Evolutionary conservation across 2,113 vertebrate genomes (phyloP).

Genomic region (Prunella fulvescens): DNA sequence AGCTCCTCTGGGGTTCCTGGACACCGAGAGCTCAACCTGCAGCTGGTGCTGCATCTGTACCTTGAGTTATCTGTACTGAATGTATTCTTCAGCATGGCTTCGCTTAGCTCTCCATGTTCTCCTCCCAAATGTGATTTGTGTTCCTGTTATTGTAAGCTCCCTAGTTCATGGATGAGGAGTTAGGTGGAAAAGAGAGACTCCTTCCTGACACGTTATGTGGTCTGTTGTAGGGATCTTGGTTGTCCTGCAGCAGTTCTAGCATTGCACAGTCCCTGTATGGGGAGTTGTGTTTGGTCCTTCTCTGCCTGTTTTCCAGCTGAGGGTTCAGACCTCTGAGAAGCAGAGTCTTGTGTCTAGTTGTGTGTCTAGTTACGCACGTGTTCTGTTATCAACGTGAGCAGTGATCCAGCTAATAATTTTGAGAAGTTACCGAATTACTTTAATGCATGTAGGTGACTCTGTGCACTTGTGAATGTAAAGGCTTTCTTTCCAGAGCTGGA

Average conservation of each 20-base stretch:
- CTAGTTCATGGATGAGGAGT: not conserved
- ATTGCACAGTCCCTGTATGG: accelerated
- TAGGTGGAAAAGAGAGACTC: not conserved
- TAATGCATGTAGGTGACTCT: not conserved
- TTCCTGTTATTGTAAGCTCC: not conserved
- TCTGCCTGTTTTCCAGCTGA: not conserved
- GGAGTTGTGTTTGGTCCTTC: not conserved
- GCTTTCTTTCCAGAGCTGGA: not conserved
- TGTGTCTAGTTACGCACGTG: accelerated
- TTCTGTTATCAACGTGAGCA: accelerated
- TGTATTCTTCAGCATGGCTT: not conserved
- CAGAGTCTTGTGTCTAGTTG: no score
- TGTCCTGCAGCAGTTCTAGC: not conserved
- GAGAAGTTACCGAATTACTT: not conserved
- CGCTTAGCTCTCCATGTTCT: not conserved
- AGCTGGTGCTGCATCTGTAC: not conserved
- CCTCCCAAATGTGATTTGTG: not conserved
- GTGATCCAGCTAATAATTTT: not conserved
- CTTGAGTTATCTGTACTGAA: not conserved
- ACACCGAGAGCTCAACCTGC: not conserved
- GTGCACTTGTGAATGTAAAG: not conserved
- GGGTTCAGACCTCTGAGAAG: not conserved
- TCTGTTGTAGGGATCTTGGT: not conserved
- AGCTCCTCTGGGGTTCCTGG: not conserved
- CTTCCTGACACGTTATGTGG: not conserved